Conservation (phyloP, 2,888 invertebrate genomes). For the Agriopis marginaria region DNA sequence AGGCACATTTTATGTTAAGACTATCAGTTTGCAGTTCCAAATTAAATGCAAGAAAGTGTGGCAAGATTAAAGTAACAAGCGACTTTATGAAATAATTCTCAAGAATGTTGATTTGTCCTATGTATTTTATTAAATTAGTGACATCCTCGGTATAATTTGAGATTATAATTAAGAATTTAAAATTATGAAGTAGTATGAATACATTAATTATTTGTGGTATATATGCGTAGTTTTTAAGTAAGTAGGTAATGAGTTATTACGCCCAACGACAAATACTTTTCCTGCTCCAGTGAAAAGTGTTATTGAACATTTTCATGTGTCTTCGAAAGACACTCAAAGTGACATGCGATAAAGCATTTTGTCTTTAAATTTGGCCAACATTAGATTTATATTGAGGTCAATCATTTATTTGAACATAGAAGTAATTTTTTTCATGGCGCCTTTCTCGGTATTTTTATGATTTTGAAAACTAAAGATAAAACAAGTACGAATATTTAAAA, state of each 20-base stretch:
- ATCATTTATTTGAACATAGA: not conserved
- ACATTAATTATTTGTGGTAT: not conserved
- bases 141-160: slow-evolving; percentile 10
- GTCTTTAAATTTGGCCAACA: not conserved
- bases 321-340: not conserved
- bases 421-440: too few species aligned
- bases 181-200: not conserved
- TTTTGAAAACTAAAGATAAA: not conserved
- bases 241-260: too few species aligned
- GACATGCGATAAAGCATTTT: not conserved
- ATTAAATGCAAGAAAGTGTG: slow-evolving; percentile 76
- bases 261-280: too few species aligned
- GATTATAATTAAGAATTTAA: slow-evolving; percentile 6
- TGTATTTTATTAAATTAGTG: not conserved
- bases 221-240: too few species aligned
- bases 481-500: not conserved
- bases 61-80: slow-evolving; percentile 61
- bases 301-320: not conserved
- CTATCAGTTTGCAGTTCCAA: slow-evolving; percentile 52
- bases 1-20: slow-evolving; percentile 36
- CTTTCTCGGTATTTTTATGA: not conserved
- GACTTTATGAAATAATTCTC: not conserved
- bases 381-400: not conserved
- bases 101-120: not conserved
- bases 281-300: not conserved